Evolutionary conservation across 2,797 vertebrate species (phyloP), one percentile per base, ranked within the genome.

Genomic region (Ceyx erithaca): DNA sequence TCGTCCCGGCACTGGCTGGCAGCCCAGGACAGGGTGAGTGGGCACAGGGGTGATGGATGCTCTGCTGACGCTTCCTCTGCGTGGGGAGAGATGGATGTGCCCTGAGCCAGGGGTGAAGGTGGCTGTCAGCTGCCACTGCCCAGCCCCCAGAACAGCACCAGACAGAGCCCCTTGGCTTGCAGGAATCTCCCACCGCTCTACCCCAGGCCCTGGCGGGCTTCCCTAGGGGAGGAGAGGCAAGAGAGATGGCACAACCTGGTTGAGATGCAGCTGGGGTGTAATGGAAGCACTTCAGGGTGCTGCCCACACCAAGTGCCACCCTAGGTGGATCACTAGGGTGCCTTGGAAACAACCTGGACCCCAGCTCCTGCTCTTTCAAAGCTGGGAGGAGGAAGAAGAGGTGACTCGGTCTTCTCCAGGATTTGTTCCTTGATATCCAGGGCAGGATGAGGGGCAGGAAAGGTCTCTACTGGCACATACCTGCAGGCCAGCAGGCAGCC

Each of bases 11-110:
- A 2, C 86, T 95, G 94, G 94, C 93, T 3, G 7, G 69, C 84
- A 82, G 93, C 93, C 95, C 76, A 87, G 90, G 73, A 80, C 28
- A 21, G 33, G 80, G 7, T 1, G 48, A 84, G 87, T 41, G 10
- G 73, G n/a, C 6, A 1, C 21, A 9, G 46, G 51, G 78, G 84
- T 92, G 93, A 95, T 63, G 80, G 93, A 91, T 92, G 92, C 76
- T 43, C 90, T 91, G 87, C 78, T 96, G 93, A 96, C 30, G 57
- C 80, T 87, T 64, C 55, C 67, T 70, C 68, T 73, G 72, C 17
- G 9, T 57, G 76, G 35, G 64, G 82, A 89, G 61, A 41, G 64
- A 37, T 1, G 25, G 92, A 92, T 77, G 92, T 0, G 1, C 61
- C 93, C 85, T 61, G 23, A 66, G 82, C 82, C 61, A 62, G 80